phyloP scores from a whole-genome alignment of 2,113 vertebrate genomes.

The Neotragus moschatus region DNA sequence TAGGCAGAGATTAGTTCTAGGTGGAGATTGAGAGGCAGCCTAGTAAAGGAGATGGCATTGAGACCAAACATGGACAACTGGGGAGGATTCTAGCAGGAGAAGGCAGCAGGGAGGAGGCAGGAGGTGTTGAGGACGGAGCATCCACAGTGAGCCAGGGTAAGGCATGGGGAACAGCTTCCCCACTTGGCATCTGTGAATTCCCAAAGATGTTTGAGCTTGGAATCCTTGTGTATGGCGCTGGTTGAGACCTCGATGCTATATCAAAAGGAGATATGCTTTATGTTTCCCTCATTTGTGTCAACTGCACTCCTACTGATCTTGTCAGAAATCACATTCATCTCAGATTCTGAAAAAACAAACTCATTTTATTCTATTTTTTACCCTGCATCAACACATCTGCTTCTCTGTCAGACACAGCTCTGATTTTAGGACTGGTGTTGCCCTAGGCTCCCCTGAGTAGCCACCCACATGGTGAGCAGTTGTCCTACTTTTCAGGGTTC shows the following conservation, averaged over 20 bases:
- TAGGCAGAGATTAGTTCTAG: not conserved
- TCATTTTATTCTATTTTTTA: not conserved
- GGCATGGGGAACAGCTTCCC: not conserved
- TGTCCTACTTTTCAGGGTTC: not conserved
- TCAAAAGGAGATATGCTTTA: not conserved
- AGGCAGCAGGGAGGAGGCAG: not conserved
- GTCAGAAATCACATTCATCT: not conserved
- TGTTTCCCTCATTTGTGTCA: not conserved
- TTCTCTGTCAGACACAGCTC: not conserved
- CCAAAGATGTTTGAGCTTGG: not conserved
- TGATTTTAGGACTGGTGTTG: not conserved
- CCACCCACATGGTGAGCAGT: not conserved
- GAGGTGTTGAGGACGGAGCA: not conserved
- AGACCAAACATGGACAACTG: not conserved
- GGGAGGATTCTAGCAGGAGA: not conserved
- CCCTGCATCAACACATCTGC: not conserved
- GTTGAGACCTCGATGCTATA: not conserved
- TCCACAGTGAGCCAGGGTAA: not conserved
- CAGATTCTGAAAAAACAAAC: not conserved
- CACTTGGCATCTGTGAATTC: not conserved
- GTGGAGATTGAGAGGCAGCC: not conserved
- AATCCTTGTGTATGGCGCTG: not conserved
- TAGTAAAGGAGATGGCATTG: not conserved
- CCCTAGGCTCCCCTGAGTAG: not conserved
- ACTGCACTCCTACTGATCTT: not conserved